phyloP scores from a whole-genome alignment of 2,113 vertebrate genomes.

The Microcebus jonahi region DNA sequence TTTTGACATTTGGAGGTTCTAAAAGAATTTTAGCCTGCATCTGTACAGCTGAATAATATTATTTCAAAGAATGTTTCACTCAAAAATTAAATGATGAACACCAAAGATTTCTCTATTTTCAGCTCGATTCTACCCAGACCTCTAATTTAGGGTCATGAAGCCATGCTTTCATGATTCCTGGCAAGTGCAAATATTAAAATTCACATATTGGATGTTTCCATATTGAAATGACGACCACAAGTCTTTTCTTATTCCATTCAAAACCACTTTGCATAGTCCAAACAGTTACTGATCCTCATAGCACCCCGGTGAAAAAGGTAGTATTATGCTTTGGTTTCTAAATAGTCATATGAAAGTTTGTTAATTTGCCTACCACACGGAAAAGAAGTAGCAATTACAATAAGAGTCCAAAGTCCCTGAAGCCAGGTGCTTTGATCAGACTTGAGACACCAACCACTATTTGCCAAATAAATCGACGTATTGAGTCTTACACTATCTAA shows the following conservation, averaged over 20 bases:
- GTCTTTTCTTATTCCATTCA: slow-evolving; percentile 41
- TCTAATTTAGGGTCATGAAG: not conserved
- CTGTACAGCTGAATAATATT: not conserved
- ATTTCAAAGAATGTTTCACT: not conserved
- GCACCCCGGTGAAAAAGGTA: not conserved
- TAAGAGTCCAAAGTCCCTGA: slow-evolving; percentile 44
- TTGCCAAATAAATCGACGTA: not conserved
- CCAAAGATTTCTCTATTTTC: not conserved
- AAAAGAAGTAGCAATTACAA: not conserved
- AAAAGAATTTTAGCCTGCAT: not conserved
- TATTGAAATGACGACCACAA: slow-evolving; percentile 40
- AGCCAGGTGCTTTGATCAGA: not conserved
- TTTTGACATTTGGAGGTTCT: slow-evolving; percentile 41
- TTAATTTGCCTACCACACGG: slow-evolving; percentile 61
- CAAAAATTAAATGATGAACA: not conserved
- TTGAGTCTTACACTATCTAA: not conserved
- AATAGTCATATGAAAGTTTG: not conserved
- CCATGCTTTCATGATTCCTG: not conserved
- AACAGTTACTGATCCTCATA: not conserved
- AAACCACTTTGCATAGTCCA: slow-evolving; percentile 66
- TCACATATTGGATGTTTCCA: not conserved
- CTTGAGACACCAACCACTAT: not conserved
- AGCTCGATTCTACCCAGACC: not conserved
- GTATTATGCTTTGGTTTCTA: not conserved
- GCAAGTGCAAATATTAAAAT: slow-evolving; percentile 24